These are phyloP conservation scores for Danionella cerebrum DNA, from an alignment of 2,113 vertebrate genomes.

Conservation along the genomic window DNA sequence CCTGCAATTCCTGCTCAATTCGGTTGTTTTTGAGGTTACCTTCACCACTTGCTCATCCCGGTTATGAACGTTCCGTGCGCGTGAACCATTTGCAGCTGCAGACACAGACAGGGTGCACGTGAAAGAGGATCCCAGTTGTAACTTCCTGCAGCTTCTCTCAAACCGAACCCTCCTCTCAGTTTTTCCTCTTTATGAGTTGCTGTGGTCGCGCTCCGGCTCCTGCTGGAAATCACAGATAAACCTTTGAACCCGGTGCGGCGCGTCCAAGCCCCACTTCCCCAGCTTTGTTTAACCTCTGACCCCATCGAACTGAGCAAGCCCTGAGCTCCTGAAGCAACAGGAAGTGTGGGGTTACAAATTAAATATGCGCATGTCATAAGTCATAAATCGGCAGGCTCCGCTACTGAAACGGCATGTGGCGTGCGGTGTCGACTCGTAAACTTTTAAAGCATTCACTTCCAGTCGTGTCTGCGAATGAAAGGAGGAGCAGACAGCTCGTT, in stretches of 20 bases:
- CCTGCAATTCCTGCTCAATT: too few relatives aligned
- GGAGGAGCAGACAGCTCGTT: background rate
- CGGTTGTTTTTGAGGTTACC: too few relatives aligned
- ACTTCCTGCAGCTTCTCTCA: conserved; percentile 24
- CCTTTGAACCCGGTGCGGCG: conserved; percentile 65
- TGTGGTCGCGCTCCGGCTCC: conserved; percentile 35
- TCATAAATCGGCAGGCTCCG: conserved; percentile 76
- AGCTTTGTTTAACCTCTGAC: conserved; percentile 99
- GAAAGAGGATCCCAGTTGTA: conserved; percentile 39
- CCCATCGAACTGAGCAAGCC: conserved; percentile 78
- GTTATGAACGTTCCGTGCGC: too few relatives aligned
- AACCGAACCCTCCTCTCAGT: conserved; percentile 30
- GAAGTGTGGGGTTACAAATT: conserved; percentile 99
- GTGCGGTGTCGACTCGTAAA: conserved; percentile 70
- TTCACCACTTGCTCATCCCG: too few relatives aligned
- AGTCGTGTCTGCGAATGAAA: conserved; percentile 6
- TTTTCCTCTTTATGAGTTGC: conserved; percentile 38
- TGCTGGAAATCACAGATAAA: conserved; percentile 52
- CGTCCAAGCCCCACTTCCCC: conserved; percentile 71
- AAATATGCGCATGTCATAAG: conserved; percentile 92
- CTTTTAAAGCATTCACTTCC: conserved; percentile 60
- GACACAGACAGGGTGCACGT: background rate
- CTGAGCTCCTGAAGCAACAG: conserved; percentile 87
- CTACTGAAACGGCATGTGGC: conserved; percentile 67
- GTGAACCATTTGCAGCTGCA: conserved; percentile 17